Base-by-base conservation (phyloP, 2,797 vertebrate species). In the Austrolebias charrua region DNA sequence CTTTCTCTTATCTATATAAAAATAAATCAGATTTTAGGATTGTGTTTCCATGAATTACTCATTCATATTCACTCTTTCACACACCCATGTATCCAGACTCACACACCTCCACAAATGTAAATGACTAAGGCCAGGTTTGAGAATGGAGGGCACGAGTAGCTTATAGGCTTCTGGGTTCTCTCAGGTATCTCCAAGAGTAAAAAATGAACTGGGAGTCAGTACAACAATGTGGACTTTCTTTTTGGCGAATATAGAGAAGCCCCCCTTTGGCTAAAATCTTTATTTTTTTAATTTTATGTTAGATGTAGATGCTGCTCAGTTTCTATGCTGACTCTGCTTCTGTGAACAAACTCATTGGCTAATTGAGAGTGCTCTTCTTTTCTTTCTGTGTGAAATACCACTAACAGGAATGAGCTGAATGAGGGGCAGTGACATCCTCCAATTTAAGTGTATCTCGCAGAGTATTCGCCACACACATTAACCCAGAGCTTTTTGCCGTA, bases 81-180 rank as follows among this genome's bases (percentile, higher is more conserved):
- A 72, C 52, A 81, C 63, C 74, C 47, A 53, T 50, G 73, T 57
- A 70, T 64, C 67, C 75, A 69, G 65, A 79, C 70, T 71, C 73
- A 70, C 69, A 81, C 81, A 87, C 61, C 62, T 76, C 81, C 80
- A 88, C 51, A 79, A 73, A 82, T 88, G 90, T 75, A 82, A 79
- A 91, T 91, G 90, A 91, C 86, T 93, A 93, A 94, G 93, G 93
- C 93, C 91, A 91, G 89, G 87, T 92, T 91, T 84, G 69, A 82
- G 81, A 87, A 85, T 78, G 74, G 86, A 87, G 85, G 82, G 90
- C 85, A 91, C 83, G 70, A 82, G 75, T 90, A 86, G 84, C 82
- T 91, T 88, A 88, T 87, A 83, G 85, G 84, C 82, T 86, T 90
- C 66, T 87, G 82, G 84, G 80, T 86, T 76, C 84, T 87, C 80